Conservation (phyloP, 2,797 vertebrate genomes). For the Eulemur mongoz region DNA sequence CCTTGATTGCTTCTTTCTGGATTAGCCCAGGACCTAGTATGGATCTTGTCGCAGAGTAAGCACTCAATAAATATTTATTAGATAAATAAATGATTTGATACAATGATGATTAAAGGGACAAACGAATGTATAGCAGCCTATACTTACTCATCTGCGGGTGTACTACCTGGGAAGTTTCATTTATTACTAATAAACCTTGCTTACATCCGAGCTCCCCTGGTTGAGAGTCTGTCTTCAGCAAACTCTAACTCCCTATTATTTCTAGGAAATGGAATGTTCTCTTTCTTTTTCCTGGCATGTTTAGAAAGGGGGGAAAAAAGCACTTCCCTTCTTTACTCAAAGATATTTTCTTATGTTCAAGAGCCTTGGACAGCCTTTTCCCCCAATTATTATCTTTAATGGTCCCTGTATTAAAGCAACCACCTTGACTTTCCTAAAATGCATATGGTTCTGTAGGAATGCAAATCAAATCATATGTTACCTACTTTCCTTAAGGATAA, state of each 20-base stretch:
- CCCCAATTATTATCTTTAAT: background rate
- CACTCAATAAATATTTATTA: background rate
- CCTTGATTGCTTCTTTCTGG: background rate
- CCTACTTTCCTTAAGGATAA: background rate
- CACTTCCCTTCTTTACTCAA: background rate
- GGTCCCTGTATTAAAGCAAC: background rate
- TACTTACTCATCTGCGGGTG: background rate
- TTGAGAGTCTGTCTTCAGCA: background rate
- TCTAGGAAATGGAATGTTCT: background rate
- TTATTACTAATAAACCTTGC: background rate
- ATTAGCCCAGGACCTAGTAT: background rate
- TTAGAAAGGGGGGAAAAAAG: background rate
- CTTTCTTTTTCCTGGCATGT: background rate
- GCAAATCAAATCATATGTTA: background rate
- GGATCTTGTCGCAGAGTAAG: background rate
- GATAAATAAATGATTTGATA: background rate
- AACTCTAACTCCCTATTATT: background rate
- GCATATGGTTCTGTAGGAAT: background rate
- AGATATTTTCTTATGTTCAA: background rate
- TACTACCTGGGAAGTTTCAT: background rate
- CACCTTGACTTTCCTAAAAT: background rate
- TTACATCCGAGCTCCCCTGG: background rate
- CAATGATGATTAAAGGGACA: background rate
- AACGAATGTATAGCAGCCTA: background rate
- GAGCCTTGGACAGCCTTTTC: background rate